Conservation (phyloP, 2,797 vertebrate species). For the Artibeus lituratus region DNA sequence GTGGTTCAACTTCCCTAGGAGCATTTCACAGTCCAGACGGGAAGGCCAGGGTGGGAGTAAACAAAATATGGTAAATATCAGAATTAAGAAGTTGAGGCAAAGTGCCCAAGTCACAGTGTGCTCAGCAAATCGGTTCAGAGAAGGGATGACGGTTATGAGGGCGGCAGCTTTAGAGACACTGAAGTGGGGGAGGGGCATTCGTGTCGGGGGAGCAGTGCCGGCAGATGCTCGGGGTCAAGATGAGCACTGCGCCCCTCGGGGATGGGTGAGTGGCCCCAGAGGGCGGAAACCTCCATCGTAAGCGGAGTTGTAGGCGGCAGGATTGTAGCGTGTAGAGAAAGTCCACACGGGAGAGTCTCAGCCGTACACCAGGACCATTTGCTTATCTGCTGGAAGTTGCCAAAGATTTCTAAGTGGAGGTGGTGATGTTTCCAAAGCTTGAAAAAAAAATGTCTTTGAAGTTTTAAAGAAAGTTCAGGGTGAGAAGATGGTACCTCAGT, state of each 20-base stretch:
- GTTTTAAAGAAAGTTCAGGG: not conserved
- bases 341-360: not conserved
- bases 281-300: not conserved
- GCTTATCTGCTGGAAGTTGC: not conserved
- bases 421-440: not conserved
- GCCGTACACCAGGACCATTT: not conserved
- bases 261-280: not conserved
- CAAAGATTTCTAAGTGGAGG: not conserved
- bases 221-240: not conserved
- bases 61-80: not conserved
- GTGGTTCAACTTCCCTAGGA: not conserved
- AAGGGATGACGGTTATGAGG: not conserved
- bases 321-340: not conserved
- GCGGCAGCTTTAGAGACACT: not conserved
- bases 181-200: not conserved
- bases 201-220: rapidly evolving
- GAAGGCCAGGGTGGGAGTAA: not conserved
- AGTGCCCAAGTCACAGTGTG: not conserved
- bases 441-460: not conserved
- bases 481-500: not conserved
- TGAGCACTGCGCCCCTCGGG: not conserved
- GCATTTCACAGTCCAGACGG: not conserved
- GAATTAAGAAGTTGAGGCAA: not conserved
- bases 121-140: not conserved
- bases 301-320: not conserved